Evolutionary conservation across 92 coral and sea anemone species (phyloP).

Genomic region (Epizoanthus illoricatus): DNA sequence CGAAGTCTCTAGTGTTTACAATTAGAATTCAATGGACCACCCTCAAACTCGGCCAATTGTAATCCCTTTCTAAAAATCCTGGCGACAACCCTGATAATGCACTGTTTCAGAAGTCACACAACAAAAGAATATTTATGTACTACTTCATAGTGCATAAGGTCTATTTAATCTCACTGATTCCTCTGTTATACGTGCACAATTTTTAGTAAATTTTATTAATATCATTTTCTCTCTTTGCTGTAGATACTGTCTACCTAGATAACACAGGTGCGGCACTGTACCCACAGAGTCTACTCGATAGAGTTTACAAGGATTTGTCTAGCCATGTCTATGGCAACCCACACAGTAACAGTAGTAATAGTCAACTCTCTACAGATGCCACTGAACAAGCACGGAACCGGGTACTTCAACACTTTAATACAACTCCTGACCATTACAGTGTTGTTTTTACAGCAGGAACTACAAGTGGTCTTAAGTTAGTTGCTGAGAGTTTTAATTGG

Average conservation of each 20-base stretch:
- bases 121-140: too few species aligned
- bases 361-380: conserved; percentile 70
- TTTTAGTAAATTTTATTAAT: neutral
- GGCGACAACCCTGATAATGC: too few species aligned
- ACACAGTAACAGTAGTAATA: conserved; percentile 86
- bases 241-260: conserved; percentile 86
- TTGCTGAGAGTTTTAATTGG: conserved; percentile 89
- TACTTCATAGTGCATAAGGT: too few species aligned
- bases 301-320: conserved; percentile 58
- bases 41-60: too few species aligned
- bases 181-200: too few species aligned
- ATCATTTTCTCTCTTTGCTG: neutral
- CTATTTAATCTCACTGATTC: too few species aligned
- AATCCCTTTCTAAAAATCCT: too few species aligned
- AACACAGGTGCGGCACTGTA: conserved; percentile 88
- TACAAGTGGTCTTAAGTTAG: conserved; percentile 73
- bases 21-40: too few species aligned
- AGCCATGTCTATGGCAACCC: conserved; percentile 91
- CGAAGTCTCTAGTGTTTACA: too few species aligned
- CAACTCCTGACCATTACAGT: conserved; percentile 72
- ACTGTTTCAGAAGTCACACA: too few species aligned
- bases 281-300: conserved; percentile 73
- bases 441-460: conserved; percentile 92
- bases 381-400: conserved; percentile 78
- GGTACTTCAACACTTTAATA: conserved; percentile 78